Base-by-base conservation (phyloP, 2,113 vertebrate species). In the Eurystomus gularis region DNA sequence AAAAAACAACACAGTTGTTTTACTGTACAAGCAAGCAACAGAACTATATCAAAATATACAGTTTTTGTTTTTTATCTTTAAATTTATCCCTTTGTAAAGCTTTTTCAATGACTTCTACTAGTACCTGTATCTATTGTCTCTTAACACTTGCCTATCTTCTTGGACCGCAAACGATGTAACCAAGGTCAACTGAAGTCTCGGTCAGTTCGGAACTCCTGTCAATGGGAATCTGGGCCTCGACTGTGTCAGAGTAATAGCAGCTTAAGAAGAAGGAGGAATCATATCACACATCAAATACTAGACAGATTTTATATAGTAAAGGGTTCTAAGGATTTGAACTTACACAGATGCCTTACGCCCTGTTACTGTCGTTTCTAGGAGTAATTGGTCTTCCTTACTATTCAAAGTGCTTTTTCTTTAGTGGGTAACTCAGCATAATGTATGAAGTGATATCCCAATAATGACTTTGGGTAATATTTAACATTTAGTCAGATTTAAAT, bases 341-440 rank as follows among this genome's bases (percentile, higher is more conserved):
- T 91, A 64, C 97, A 95, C 77, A 97, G 97, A 98, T 95, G 95
- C 95, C 70, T 96, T 96, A 93, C 82, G 96, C 92, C 95, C 97
- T 93, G 70, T 97, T 96, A 96, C 39, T 96, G 91, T 95, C 92
- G 95, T 97, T 97, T 95, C 93, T 62, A 96, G 91, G 89, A 97
- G 95, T 88, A 95, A 85, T 68, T 93, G 95, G 84, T 97, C 57
- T 93, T 96, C 88, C 88, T 95, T 96, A 94, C 91, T 93, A 97
- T 96, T 98, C 97, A 98, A 98, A 98, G 98, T 98, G 98, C 98
- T 98, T 98, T 98, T 97, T 97, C 92, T 97, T 97, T 95, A 97
- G 95, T 94, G 97, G 98, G 98, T 91, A 96, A 96, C 97, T 98
- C 97, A 98, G 98, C 97, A 95, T 98, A 97, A 97, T 73, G 90